phyloP scores from a whole-genome alignment of 2,797 vertebrate genomes.

The Alectoris magna region DNA sequence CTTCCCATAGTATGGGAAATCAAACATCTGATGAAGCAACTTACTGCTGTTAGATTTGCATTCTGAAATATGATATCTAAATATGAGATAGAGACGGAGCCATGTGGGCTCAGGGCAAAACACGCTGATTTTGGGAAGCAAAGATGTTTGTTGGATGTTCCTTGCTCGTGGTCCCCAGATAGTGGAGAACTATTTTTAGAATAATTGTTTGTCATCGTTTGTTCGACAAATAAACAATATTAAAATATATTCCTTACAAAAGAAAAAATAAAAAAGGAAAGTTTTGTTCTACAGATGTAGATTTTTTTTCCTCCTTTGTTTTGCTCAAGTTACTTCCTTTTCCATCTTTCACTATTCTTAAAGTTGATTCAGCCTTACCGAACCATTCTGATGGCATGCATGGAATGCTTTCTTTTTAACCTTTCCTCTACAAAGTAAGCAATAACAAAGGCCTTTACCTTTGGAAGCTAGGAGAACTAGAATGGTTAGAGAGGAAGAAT shows the following conservation, averaged over 20 bases:
- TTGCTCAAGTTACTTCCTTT: background rate
- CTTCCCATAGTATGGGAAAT: background rate
- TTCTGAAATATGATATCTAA: background rate
- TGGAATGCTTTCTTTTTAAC: slow-evolving; percentile 12
- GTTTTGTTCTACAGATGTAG: background rate
- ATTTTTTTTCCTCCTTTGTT: background rate
- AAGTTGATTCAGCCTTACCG: background rate
- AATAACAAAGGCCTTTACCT: background rate
- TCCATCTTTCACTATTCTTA: background rate
- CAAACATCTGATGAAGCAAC: background rate
- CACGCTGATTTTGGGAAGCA: background rate
- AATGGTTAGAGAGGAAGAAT: background rate
- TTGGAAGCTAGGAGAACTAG: background rate
- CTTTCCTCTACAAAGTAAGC: background rate
- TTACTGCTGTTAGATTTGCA: background rate
- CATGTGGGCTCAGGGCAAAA: background rate
- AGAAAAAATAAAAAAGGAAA: background rate
- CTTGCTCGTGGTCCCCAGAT: background rate
- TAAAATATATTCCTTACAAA: background rate
- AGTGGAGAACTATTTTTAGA: slow-evolving; percentile 1
- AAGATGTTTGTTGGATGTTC: background rate
- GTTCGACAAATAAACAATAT: background rate
- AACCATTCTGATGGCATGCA: background rate
- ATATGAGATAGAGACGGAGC: background rate
- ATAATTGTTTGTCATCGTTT: background rate